Conservation (phyloP, 2,888 invertebrate species). For the Nemapogon koenigi region DNA sequence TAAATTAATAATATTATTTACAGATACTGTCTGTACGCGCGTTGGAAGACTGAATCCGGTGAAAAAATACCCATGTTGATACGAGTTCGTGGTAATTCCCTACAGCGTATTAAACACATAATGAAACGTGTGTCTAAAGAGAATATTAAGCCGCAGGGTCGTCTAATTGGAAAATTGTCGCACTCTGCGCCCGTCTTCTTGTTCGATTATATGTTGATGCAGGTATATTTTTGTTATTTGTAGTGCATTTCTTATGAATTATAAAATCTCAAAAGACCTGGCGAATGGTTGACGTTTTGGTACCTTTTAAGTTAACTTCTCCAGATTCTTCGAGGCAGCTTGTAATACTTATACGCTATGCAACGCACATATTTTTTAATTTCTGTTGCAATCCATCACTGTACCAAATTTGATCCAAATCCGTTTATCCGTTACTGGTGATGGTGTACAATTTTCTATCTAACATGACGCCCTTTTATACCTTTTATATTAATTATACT, state of each 20-base stretch:
- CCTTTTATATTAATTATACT: no score
- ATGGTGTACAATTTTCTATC: no score
- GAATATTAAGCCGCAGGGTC: slow-evolving; percentile 95
- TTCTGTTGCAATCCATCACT: no score
- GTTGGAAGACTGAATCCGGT: slow-evolving; percentile 91
- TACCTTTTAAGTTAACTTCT: no score
- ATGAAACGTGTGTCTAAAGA: slow-evolving; percentile 99
- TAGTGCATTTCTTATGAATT: not conserved
- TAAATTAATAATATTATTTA: slow-evolving; percentile 11
- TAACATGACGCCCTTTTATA: no score
- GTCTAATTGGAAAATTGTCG: slow-evolving; percentile 95
- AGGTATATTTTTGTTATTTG: slow-evolving; percentile 27
- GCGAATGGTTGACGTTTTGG: no score
- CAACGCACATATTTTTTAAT: no score
- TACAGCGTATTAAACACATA: slow-evolving; percentile 92
- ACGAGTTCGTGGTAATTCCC: slow-evolving; percentile 82
- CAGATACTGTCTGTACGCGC: slow-evolving; percentile 88
- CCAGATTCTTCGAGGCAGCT: no score
- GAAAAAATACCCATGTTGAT: slow-evolving; percentile 83
- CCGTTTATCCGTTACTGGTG: no score
- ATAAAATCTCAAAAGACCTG: no score
- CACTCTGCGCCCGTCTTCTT: slow-evolving; percentile 95
- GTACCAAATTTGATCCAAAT: no score
- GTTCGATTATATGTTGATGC: slow-evolving; percentile 88
- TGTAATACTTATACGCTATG: no score